Conservation (phyloP, 2,113 vertebrate species). For the Corydoras sp. region DNA sequence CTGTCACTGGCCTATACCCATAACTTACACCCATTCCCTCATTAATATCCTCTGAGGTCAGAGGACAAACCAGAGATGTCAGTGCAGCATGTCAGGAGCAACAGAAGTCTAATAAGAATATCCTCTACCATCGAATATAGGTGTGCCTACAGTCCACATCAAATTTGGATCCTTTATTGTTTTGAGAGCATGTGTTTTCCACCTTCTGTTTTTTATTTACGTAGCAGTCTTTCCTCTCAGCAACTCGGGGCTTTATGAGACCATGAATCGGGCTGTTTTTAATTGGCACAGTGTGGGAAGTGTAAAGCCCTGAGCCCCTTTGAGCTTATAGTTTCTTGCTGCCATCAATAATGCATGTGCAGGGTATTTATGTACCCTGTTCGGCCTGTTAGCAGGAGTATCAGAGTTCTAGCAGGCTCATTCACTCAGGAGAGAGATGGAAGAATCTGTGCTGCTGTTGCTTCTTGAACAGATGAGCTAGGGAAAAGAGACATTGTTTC, state of each 20-base stretch:
- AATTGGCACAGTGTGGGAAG: constrained; percentile 41
- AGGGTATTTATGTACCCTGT: constrained; percentile 39
- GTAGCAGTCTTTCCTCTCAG: constrained; percentile 29
- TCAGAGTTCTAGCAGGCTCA: constrained; percentile 27
- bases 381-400: constrained; percentile 45
- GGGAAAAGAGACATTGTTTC: constrained; percentile 8
- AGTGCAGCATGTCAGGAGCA: constrained; percentile 52
- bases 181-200: constrained; percentile 2
- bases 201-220: constrained; percentile 36
- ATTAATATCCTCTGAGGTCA: constrained; percentile 56
- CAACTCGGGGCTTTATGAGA: constrained; percentile 40
- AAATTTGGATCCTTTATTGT: neutral
- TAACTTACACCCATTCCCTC: constrained; percentile 46
- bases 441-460: constrained; percentile 9
- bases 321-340: constrained; percentile 42
- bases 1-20: constrained; percentile 20
- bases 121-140: too few species aligned
- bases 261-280: constrained; percentile 38
- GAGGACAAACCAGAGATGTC: constrained; percentile 59
- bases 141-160: constrained; percentile 1
- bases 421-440: constrained; percentile 24
- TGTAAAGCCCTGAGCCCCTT: constrained; percentile 33
- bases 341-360: constrained; percentile 49
- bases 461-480: constrained; percentile 13
- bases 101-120: constrained; percentile 47